phyloP scores from a whole-genome alignment of 2,797 vertebrate species.

The Buceros bicornis region DNA sequence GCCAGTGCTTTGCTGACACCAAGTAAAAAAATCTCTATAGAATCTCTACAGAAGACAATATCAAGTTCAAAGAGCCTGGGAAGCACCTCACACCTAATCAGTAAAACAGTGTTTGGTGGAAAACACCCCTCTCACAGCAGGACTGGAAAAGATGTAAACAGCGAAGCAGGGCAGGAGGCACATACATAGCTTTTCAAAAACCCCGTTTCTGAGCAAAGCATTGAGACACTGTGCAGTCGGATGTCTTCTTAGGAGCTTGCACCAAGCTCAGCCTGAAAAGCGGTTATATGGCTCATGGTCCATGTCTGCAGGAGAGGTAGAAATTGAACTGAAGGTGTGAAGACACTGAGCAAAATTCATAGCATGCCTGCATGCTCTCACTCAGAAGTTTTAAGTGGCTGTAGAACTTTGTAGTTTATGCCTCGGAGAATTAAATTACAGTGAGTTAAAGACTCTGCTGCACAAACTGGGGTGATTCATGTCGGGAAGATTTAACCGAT shows the following conservation, averaged over 20 bases:
- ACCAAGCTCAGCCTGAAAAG: background rate
- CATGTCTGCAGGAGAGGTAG: background rate
- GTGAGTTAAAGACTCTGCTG: conserved; percentile 60
- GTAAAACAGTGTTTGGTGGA: background rate
- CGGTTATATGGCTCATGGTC: background rate
- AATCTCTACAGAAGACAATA: background rate
- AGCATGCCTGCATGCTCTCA: conserved; percentile 33
- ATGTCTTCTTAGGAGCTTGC: background rate
- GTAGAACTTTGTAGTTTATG: conserved; percentile 59
- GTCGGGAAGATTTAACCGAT: conserved; percentile 25
- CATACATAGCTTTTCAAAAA: background rate
- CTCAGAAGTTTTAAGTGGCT: conserved; percentile 62
- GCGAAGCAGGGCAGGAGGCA: background rate
- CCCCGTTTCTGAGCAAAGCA: background rate
- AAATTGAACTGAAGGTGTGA: conserved; percentile 28
- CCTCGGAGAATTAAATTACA: conserved; percentile 29
- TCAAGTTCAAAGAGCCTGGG: background rate
- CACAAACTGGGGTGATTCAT: conserved; percentile 56
- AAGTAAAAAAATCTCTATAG: background rate
- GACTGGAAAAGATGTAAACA: background rate
- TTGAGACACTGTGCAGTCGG: background rate
- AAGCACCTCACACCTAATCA: background rate
- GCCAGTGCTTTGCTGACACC: background rate
- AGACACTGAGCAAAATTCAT: conserved; percentile 45
- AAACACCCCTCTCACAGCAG: background rate